Percentiles rank a stretch among this genome's conserved stretches.
Evolutionary conservation across 2,888 invertebrate genomes (phyloP).

Genomic region (Microlaimidae sp.): DNA sequence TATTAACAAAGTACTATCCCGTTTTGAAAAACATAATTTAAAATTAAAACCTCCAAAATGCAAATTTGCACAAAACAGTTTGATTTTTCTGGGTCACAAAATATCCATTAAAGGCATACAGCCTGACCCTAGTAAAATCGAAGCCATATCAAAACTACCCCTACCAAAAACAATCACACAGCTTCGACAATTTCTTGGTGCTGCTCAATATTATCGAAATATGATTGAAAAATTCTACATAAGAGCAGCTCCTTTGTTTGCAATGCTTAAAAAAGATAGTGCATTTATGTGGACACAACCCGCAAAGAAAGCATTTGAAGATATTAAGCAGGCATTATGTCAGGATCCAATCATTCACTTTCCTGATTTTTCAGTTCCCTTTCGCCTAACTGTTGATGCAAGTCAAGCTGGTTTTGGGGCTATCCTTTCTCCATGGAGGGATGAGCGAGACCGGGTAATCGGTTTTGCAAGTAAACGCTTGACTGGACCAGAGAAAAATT

Average conservation of each 20-base stretch:
- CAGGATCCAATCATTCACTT: background rate
- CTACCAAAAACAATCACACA: background rate
- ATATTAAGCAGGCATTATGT: background rate
- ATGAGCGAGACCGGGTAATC: background rate
- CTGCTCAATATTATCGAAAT: background rate
- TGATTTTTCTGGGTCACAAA: constrained; percentile 16
- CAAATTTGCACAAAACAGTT: constrained; percentile 15
- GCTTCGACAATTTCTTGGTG: background rate
- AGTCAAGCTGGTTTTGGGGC: background rate
- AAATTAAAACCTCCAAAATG: no score
- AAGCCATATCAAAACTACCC: constrained; percentile 2
- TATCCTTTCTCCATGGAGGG: background rate
- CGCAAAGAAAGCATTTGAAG: no score
- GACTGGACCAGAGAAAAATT: background rate
- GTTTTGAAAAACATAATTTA: constrained; percentile 17
- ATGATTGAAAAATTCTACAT: background rate
- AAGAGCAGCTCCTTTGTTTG: background rate
- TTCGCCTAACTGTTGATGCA: background rate
- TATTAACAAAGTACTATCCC: constrained; percentile 16
- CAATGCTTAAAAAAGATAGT: background rate
- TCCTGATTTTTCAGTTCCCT: background rate
- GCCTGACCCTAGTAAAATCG: constrained; percentile 3
- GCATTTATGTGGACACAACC: no score
- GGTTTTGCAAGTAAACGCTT: background rate
- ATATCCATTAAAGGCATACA: constrained; percentile 9